These are phyloP conservation scores for Peromyscus eremicus DNA, from an alignment of 2,797 vertebrate genomes.

Conservation along the genomic window DNA sequence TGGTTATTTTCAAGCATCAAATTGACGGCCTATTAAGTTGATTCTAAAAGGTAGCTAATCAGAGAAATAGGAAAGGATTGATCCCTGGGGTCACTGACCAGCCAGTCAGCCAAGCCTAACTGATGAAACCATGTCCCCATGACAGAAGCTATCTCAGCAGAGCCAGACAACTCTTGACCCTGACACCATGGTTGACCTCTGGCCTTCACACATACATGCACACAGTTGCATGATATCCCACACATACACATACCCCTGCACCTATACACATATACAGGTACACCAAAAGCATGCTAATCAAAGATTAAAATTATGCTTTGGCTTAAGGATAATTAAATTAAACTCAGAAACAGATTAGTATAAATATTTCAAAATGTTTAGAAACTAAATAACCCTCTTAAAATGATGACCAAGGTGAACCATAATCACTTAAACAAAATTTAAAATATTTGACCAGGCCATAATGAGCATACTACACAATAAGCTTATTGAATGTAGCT, in stretches of 20 bases:
- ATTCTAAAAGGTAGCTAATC: conserved; percentile 37
- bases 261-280: too few relatives aligned
- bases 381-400: conserved; percentile 31
- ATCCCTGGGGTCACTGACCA: neutral
- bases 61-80: neutral
- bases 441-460: neutral
- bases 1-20: conserved; percentile 31
- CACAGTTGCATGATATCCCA: too few relatives aligned
- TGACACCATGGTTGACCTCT: neutral
- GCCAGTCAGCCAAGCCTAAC: neutral
- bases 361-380: neutral
- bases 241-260: neutral
- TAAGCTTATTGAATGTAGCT: neutral
- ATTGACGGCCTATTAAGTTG: neutral
- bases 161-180: neutral
- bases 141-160: neutral
- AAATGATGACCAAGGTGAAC: neutral
- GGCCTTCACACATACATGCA: neutral
- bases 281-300: neutral
- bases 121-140: neutral
- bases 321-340: conserved; percentile 11
- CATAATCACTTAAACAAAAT: neutral
- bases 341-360: conserved; percentile 18
- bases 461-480: neutral
- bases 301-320: conserved; percentile 22